These are phyloP conservation scores for Mungos mungo DNA, from an alignment of 2,113 vertebrate genomes.

Conservation along the genomic window DNA sequence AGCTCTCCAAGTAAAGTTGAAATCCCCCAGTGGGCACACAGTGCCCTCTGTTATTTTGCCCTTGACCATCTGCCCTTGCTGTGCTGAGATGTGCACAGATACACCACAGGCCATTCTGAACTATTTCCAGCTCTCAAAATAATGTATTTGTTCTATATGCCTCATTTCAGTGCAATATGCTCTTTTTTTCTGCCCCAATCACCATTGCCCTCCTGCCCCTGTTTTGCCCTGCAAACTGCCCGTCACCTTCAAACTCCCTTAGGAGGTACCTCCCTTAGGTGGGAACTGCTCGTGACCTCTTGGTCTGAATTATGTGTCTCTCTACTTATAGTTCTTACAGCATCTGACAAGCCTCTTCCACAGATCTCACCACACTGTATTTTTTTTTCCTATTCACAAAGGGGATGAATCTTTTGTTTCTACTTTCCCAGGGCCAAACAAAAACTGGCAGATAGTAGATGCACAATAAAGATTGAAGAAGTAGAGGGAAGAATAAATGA, in stretches of 20 bases:
- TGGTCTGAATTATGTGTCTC: neutral
- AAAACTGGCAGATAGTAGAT: neutral
- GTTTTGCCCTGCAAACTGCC: neutral
- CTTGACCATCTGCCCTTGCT: neutral
- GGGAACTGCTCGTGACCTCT: neutral
- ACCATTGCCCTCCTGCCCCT: neutral
- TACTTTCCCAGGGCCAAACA: neutral
- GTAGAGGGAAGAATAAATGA: neutral
- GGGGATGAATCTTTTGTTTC: neutral
- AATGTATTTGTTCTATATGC: neutral
- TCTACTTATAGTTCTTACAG: neutral
- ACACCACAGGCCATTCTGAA: neutral
- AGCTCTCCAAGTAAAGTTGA: neutral
- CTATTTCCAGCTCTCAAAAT: conserved; percentile 29
- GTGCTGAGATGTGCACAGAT: neutral
- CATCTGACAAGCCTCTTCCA: neutral
- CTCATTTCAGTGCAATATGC: neutral
- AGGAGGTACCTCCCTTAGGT: neutral
- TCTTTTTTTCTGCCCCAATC: neutral
- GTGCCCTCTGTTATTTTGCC: neutral
- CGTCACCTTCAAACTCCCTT: neutral
- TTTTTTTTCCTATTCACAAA: neutral
- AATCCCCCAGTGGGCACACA: neutral
- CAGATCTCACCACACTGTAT: neutral
- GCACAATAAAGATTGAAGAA: neutral